phyloP scores from a whole-genome alignment of 30 jellyfish, hydroid and myxozoan species.

The Aurelia sp. region DNA sequence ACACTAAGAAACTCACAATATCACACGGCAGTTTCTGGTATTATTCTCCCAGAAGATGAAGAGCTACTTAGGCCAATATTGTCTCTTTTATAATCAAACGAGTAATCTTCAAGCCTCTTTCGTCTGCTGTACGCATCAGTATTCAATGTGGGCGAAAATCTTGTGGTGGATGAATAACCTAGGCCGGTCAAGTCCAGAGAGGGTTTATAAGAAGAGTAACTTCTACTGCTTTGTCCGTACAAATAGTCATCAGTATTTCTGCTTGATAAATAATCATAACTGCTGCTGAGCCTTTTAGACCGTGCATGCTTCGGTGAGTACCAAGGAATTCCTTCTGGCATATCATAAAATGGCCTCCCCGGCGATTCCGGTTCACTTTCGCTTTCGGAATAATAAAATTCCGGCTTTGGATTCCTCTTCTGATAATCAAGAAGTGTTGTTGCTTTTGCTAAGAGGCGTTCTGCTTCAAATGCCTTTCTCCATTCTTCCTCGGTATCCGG shows the following conservation, averaged over 20 bases:
- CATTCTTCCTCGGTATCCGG: conserved; percentile 88
- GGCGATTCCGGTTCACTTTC: conserved; percentile 73
- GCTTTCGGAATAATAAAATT: conserved; percentile 70
- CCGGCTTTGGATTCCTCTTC: conserved; percentile 53
- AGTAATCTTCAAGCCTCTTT: conserved; percentile 12
- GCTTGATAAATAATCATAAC: conserved; percentile 16
- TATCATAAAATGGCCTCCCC: conserved; percentile 49
- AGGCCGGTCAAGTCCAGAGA: conserved; percentile 27
- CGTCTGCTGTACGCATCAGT: conserved; percentile 24
- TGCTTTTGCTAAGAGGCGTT: conserved; percentile 60
- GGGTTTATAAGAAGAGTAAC: conserved; percentile 36
- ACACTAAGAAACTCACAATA: conserved; percentile 7
- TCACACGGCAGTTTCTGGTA: conserved; percentile 64
- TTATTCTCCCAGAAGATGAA: conserved; percentile 27
- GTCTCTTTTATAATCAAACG: conserved; percentile 14
- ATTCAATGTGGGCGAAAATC: conserved; percentile 15
- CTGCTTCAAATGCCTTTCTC: conserved; percentile 64
- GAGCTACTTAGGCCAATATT: conserved; percentile 7
- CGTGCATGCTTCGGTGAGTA: conserved; percentile 17
- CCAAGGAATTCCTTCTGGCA: conserved; percentile 65
- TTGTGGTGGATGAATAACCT: conserved; percentile 17
- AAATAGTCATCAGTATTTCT: conserved; percentile 5
- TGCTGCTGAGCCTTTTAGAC: conserved; percentile 13
- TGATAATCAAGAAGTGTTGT: conserved; percentile 28
- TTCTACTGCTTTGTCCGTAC: conserved; percentile 19